Base-by-base conservation (phyloP, 2,113 vertebrate genomes). In the Echinops telfairi region DNA sequence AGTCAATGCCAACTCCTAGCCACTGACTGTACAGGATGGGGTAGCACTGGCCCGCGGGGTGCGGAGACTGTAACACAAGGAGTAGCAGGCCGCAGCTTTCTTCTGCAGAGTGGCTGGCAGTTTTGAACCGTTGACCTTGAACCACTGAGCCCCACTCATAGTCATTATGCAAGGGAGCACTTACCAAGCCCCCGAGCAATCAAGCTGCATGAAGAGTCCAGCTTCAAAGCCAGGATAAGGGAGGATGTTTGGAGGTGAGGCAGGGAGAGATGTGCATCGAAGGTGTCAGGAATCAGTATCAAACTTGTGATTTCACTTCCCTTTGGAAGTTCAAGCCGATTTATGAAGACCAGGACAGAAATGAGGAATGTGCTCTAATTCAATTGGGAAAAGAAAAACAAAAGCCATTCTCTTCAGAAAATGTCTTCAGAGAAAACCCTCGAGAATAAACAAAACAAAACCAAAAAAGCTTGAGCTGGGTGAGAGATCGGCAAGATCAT, bases 381-480 rank as follows among this genome's bases (percentile, higher is more conserved):
- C 62, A 92, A 47, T 22, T 94, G 70, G 75, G 89, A 94, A 93
- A 78, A 4, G 40, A 66, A 78, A 77, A 76, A 75, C n/a, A 8
- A n/a, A 60, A 60, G 58, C 29, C 17, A 89, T 38, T 81, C 84
- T 89, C 78, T 95, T 91, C 79, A 91, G 87, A 95, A 96, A 95
- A 87, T 76, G 2, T 25, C 58, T 77, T 88, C 47, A 47, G 77
- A 71, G 78, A 91, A 93, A 71, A 86, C 31, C 20, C 57, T 17
- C 31, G 78, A 94, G 89, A 94, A 92, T 95, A 27, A 86, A 60
- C 25, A 14, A 25, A 71, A 82, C 78, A 58, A 58, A 14, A 14
- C 5, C 57, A 58, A 14, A 81, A 91, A 92, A 31, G 43, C 33
- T 57, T 90, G 31, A 83, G 85, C 62, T 81, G 68, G 25, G 86